phyloP scores from a whole-genome alignment of 2,888 invertebrate genomes.

The Furcula furcula region DNA sequence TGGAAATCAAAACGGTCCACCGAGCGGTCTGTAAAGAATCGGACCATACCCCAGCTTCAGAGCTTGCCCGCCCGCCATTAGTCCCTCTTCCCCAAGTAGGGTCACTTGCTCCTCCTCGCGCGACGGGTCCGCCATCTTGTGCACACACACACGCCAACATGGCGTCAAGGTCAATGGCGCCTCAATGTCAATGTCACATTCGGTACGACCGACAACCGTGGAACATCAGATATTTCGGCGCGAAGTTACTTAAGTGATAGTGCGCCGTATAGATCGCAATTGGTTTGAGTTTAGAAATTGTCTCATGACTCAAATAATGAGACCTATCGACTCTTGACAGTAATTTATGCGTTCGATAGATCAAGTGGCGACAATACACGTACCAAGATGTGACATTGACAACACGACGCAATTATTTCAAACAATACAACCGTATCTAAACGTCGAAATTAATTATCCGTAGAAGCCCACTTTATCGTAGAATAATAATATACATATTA shows the following conservation, averaged over 20 bases:
- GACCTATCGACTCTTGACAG: conserved; percentile 21
- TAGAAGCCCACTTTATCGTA: conserved; percentile 45
- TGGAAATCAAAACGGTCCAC: conserved; percentile 64
- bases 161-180: conserved; percentile 83
- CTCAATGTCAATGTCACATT: conserved; percentile 85
- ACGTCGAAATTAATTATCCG: conserved; percentile 25
- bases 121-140: conserved; percentile 98
- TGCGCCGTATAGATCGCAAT: conserved; percentile 15
- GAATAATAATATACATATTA: conserved; percentile 36
- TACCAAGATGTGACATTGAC: conserved; percentile 61
- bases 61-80: conserved; percentile 97
- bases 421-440: conserved; percentile 35
- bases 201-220: conserved; percentile 35
- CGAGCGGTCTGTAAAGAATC: conserved; percentile 58
- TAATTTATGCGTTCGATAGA: conserved; percentile 33
- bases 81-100: conserved; percentile 97
- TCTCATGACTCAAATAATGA: conserved; percentile 11
- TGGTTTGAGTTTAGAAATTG: conserved; percentile 22
- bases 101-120: conserved; percentile 98
- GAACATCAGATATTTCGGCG: conserved; percentile 26
- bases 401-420: conserved; percentile 43
- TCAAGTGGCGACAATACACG: conserved; percentile 33
- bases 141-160: conserved; percentile 78
- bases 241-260: conserved; percentile 22
- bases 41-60: conserved; percentile 97